Conservation (phyloP, 2,888 invertebrate species). For the Cheilosia urbana region DNA sequence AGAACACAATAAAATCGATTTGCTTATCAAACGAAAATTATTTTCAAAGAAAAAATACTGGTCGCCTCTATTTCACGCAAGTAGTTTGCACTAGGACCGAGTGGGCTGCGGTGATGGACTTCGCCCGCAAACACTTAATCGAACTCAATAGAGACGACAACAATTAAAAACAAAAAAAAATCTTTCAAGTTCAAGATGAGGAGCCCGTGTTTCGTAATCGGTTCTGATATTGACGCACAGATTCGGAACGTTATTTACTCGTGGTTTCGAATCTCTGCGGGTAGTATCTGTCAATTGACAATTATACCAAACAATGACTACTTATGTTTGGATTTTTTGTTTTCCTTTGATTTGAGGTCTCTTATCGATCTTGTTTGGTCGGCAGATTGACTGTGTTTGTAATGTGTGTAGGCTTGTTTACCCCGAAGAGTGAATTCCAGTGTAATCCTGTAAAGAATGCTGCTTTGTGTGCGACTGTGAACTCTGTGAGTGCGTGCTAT, state of each 20-base stretch:
- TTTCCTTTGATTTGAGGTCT: no score
- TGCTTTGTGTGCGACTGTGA: no score
- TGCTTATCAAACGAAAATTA: slow-evolving; percentile 25
- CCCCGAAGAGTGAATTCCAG: no score
- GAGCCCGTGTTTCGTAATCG: slow-evolving; percentile 31
- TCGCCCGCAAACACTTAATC: slow-evolving; percentile 20
- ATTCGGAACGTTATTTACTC: neutral
- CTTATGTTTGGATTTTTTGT: neutral
- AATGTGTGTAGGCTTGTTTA: no score
- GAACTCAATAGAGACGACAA: slow-evolving; percentile 55
- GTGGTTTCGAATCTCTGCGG: neutral
- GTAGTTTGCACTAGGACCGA: neutral
- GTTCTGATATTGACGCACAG: slow-evolving; percentile 12
- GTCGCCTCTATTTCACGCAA: neutral
- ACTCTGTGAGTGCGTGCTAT: neutral
- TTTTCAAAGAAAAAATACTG: neutral
- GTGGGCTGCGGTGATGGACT: neutral
- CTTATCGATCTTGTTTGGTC: no score
- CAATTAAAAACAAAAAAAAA: slow-evolving; percentile 58
- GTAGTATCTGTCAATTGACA: neutral
- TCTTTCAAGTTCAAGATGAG: slow-evolving; percentile 65
- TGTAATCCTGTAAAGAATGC: no score
- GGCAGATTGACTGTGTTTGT: no score
- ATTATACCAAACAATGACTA: no score
- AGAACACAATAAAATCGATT: slow-evolving; percentile 29